Evolutionary conservation across 2,797 vertebrate genomes (phyloP).

Genomic region (Channa striata): DNA sequence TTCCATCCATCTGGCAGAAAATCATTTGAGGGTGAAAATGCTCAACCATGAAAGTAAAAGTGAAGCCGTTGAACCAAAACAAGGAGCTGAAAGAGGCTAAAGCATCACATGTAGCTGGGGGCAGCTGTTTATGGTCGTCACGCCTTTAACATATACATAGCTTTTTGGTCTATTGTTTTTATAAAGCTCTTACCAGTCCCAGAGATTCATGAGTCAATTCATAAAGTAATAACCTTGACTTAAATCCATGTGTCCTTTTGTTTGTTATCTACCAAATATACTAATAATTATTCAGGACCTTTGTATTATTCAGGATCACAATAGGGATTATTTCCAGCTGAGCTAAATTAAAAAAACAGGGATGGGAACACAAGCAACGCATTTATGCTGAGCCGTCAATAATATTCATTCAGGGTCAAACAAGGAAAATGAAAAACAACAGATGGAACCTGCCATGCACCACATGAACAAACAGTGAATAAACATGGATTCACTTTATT

Average conservation of each 20-base stretch:
- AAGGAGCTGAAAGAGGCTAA: neutral
- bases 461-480: constrained; percentile 45
- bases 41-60: too few relatives aligned
- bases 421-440: constrained; percentile 63
- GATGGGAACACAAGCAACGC: constrained; percentile 41
- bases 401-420: constrained; percentile 64
- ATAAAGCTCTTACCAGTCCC: neutral
- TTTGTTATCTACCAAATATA: neutral
- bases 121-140: neutral
- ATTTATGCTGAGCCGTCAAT: constrained; percentile 39
- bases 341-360: constrained; percentile 20
- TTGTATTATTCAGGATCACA: constrained; percentile 10
- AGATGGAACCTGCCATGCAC: constrained; percentile 57
- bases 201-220: neutral
- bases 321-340: neutral
- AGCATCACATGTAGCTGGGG: neutral
- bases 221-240: neutral
- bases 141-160: neutral
- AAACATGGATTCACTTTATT: constrained; percentile 43
- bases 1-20: too few relatives aligned
- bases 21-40: too few relatives aligned
- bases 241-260: constrained; percentile 8
- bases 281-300: constrained; percentile 24
- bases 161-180: too few relatives aligned
- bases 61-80: neutral